phyloP scores from a whole-genome alignment of 1,140 invertebrate species.

The Vollenhovia emeryi region DNA sequence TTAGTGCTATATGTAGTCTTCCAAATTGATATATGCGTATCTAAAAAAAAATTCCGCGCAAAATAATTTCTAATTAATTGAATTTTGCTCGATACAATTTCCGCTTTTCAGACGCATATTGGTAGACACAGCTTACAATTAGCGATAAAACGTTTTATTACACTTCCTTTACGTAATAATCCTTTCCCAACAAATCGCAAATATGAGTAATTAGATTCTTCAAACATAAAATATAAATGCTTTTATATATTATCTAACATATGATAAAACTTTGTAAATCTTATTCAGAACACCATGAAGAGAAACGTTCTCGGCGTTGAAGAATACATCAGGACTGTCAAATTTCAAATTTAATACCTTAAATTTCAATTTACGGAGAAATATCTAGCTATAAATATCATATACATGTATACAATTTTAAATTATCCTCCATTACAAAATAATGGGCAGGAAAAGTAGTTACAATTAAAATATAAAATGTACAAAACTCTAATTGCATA shows the following conservation, averaged over 20 bases:
- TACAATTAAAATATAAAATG: slow-evolving; percentile 27
- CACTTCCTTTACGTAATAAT: background rate
- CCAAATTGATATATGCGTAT: background rate
- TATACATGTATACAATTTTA: background rate
- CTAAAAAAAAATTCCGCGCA: background rate
- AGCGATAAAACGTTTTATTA: background rate
- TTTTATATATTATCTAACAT: background rate
- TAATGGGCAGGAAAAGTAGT: background rate
- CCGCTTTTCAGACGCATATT: background rate
- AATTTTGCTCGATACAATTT: background rate
- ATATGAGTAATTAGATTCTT: background rate
- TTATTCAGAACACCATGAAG: background rate
- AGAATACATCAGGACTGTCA: background rate
- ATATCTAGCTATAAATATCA: background rate
- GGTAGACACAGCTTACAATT: background rate
- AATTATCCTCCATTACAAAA: slow-evolving; percentile 17
- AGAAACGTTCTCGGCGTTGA: slow-evolving; percentile 3
- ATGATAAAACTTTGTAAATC: background rate
- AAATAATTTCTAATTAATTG: background rate
- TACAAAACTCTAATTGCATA: slow-evolving; percentile 25
- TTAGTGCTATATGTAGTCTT: background rate
- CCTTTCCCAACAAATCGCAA: background rate
- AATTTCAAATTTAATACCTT: background rate
- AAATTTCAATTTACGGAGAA: background rate
- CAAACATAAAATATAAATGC: background rate